Evolutionary conservation across 2,797 vertebrate genomes (phyloP).

Genomic region (Crocidura indochinensis): DNA sequence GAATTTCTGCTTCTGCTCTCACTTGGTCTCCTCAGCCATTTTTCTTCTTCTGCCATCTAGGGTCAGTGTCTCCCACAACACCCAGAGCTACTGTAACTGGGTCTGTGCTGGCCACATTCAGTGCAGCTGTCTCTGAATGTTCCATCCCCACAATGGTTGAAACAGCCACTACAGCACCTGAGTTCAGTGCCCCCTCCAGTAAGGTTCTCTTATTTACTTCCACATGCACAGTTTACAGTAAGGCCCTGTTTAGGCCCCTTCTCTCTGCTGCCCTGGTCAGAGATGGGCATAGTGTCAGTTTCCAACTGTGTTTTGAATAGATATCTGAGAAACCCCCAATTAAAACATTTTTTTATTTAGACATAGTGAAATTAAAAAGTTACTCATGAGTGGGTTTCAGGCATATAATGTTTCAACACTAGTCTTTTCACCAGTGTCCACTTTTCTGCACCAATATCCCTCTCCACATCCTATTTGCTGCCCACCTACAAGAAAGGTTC

Average conservation of each 20-base stretch:
- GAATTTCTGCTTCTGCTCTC: not conserved
- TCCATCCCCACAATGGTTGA: not conserved
- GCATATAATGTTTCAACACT: no score
- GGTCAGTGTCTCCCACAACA: not conserved
- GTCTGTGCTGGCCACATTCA: not conserved
- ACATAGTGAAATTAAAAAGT: no score
- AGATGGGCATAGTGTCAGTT: not conserved
- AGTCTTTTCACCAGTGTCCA: no score
- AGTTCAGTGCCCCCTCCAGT: not conserved
- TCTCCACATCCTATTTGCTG: no score
- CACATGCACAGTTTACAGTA: not conserved
- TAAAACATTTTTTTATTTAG: no score
- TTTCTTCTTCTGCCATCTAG: not conserved
- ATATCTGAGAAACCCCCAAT: not conserved
- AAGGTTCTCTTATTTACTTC: not conserved
- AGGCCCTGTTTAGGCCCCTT: not conserved
- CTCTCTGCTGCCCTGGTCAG: not conserved
- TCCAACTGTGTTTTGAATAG: not conserved
- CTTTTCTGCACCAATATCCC: no score
- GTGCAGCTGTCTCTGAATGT: not conserved
- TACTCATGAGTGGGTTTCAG: no score
- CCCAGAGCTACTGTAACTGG: not conserved
- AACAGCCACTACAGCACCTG: fast-evolving
- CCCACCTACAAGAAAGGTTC: no score
- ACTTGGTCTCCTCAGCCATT: not conserved